A percentile compares a stretch with the other conserved stretches of the same genome.
phyloP scores from a whole-genome alignment of 35 echinoderm and acorn worm genomes.

The Patiria miniata region DNA sequence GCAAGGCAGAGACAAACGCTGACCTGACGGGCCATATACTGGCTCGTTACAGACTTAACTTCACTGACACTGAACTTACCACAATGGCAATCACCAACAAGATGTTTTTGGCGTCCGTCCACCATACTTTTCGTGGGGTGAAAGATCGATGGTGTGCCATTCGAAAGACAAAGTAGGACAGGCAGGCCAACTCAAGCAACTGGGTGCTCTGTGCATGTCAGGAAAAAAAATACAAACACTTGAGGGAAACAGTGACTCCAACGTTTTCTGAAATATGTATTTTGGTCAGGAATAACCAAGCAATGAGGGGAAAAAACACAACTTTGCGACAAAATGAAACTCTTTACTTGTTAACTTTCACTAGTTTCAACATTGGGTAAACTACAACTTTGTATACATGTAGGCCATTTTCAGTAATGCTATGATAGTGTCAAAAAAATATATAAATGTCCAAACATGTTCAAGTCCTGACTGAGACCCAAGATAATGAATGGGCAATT shows the following conservation, averaged over 20 bases:
- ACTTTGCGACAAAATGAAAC: background rate
- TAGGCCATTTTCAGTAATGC: too few relatives aligned
- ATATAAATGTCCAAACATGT: too few relatives aligned
- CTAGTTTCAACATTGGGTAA: too few relatives aligned
- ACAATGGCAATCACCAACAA: constrained; percentile 47
- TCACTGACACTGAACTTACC: constrained; percentile 74
- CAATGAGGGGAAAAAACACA: background rate
- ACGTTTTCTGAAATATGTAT: background rate
- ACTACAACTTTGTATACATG: too few relatives aligned
- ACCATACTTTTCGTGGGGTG: constrained; percentile 65
- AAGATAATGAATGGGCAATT: too few relatives aligned
- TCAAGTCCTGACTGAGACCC: too few relatives aligned
- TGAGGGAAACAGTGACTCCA: background rate
- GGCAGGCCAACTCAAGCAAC: constrained; percentile 69
- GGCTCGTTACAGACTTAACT: background rate
- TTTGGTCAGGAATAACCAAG: too few relatives aligned
- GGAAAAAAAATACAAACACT: background rate
- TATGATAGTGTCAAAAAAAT: too few relatives aligned
- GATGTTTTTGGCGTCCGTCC: constrained; percentile 83
- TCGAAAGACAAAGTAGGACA: constrained; percentile 66
- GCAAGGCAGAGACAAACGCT: too few relatives aligned
- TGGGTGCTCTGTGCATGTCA: constrained; percentile 59
- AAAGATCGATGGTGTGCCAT: constrained; percentile 71
- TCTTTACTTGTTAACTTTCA: too few relatives aligned
- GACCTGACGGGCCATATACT: too few relatives aligned